Conservation (phyloP, 2,888 invertebrate species). For the Acleris sparsana region DNA sequence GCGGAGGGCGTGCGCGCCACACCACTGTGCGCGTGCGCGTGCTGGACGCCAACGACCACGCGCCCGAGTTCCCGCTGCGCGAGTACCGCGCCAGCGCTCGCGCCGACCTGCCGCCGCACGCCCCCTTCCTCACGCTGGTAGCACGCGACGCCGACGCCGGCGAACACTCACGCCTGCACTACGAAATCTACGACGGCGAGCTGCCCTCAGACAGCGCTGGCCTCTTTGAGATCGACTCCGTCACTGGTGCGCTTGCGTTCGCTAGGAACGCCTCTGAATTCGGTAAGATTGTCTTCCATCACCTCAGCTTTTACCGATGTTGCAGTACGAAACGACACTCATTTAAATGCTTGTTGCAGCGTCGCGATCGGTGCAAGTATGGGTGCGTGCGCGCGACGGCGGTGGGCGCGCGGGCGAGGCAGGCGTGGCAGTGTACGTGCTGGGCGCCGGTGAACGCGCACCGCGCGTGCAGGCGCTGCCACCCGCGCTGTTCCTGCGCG, state of each 20-base stretch:
- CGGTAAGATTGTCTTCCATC: constrained; percentile 50
- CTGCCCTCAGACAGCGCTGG: constrained; percentile 81
- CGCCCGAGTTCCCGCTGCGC: constrained; percentile 88
- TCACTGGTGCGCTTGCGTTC: constrained; percentile 89
- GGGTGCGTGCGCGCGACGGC: constrained; percentile 93
- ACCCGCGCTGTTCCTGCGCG: constrained; percentile 91
- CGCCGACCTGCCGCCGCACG: constrained; percentile 64
- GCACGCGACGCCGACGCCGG: constrained; percentile 93
- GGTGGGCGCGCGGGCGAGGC: constrained; percentile 93
- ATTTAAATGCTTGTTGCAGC: constrained; percentile 66
- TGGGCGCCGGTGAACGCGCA: constrained; percentile 86
- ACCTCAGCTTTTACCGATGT: too few relatives aligned
- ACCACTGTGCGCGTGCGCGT: constrained; percentile 91
- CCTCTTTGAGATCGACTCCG: constrained; percentile 89
- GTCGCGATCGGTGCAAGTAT: constrained; percentile 92
- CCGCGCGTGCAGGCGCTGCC: constrained; percentile 90
- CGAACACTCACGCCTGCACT: constrained; percentile 87
- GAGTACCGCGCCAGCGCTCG: constrained; percentile 91
- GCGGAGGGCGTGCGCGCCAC: constrained; percentile 90
- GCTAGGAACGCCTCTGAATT: constrained; percentile 84
- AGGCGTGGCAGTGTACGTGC: constrained; percentile 91
- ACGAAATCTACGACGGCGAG: constrained; percentile 88
- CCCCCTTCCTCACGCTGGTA: constrained; percentile 65
- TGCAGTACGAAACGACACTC: too few relatives aligned
- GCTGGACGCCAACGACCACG: constrained; percentile 92